phyloP scores from a whole-genome alignment of 1,140 invertebrate genomes.

The Triops longicaudatus region DNA sequence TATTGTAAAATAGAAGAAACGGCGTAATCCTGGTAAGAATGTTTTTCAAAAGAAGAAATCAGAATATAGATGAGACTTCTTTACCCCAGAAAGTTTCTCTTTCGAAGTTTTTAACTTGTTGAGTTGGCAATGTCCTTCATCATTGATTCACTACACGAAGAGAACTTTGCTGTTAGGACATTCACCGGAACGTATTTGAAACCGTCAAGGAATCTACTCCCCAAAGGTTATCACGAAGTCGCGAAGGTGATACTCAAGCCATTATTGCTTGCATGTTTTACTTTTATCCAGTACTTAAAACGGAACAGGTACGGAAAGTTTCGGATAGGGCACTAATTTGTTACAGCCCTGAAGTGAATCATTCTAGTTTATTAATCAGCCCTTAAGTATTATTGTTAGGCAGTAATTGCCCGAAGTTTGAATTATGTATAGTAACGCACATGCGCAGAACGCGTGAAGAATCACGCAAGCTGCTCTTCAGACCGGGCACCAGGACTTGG shows the following conservation, averaged over 20 bases:
- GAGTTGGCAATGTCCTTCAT: neutral
- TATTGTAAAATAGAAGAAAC: neutral
- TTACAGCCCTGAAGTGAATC: too few relatives aligned
- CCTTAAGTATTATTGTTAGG: neutral
- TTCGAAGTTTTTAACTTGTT: neutral
- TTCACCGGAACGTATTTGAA: neutral
- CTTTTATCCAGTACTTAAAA: too few relatives aligned
- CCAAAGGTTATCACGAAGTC: neutral
- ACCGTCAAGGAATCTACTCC: neutral
- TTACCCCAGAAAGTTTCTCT: neutral
- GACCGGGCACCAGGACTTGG: neutral
- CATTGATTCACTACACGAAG: neutral
- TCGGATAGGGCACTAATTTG: too few relatives aligned
- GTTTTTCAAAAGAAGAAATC: neutral
- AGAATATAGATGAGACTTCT: neutral
- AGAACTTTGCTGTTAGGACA: neutral
- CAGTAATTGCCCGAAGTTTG: neutral
- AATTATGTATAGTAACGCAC: neutral
- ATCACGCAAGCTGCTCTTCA: slow-evolving; percentile 1
- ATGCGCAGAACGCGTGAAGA: neutral
- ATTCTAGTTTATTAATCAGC: too few relatives aligned
- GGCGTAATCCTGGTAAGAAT: neutral
- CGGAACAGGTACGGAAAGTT: too few relatives aligned
- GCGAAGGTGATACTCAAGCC: neutral
- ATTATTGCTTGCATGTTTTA: too few relatives aligned